A percentile compares a stretch with the other conserved stretches of the same genome.
These are phyloP conservation scores for Andrena dorsata DNA, from an alignment of 2,888 invertebrate species.

Conservation along the genomic window DNA sequence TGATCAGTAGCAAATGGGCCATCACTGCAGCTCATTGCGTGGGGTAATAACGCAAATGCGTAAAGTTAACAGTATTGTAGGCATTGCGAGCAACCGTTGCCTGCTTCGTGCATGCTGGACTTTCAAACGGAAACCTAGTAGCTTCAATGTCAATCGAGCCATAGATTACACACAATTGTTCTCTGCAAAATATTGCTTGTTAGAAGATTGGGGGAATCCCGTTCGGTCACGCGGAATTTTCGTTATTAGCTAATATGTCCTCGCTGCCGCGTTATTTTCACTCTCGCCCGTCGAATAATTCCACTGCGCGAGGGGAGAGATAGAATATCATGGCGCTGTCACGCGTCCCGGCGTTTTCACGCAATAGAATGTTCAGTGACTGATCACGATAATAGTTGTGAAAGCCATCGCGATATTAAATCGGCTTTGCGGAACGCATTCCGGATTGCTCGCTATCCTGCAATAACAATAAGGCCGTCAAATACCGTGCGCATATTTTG, in stretches of 20 bases:
- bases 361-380: conserved; percentile 3
- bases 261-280: background rate
- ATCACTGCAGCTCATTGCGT: conserved; percentile 82
- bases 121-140: background rate
- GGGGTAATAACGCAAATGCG: conserved; percentile 57
- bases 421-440: conserved; percentile 36
- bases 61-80: conserved; percentile 27
- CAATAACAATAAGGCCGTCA: conserved; percentile 30
- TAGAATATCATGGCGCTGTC: background rate
- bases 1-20: conserved; percentile 78
- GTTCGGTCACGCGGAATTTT: background rate
- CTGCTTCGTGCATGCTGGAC: background rate
- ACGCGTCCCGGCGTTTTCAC: conserved; percentile 17
- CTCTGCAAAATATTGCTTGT: background rate
- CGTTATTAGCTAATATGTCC: background rate
- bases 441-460: conserved; percentile 5
- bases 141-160: too few relatives aligned
- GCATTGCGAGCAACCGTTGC: background rate
- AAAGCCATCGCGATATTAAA: conserved; percentile 47
- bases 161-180: too few relatives aligned
- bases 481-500: conserved; percentile 25
- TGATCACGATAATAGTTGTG: conserved; percentile 28
- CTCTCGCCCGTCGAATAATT: background rate
- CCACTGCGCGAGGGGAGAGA: background rate
- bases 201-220: background rate